Evolutionary conservation across 2,888 invertebrate genomes (phyloP).

Genomic region (Clostera curtula): DNA sequence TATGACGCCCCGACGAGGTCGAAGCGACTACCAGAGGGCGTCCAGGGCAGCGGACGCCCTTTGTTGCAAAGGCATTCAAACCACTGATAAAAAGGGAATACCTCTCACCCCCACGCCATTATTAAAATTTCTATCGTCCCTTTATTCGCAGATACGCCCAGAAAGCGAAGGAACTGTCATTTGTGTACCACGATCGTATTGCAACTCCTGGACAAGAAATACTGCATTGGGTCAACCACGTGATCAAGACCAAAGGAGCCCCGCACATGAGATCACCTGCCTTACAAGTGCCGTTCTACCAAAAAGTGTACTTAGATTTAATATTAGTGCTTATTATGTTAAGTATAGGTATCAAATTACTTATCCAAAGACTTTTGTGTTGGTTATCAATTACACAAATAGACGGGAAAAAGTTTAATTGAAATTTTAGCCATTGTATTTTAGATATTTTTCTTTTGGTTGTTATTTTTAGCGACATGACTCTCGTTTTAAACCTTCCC

Average conservation of each 20-base stretch:
- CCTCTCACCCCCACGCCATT: too few species aligned
- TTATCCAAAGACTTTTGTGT: not conserved
- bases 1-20: too few species aligned
- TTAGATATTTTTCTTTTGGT: too few species aligned
- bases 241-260: slow-evolving; percentile 20
- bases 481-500: too few species aligned
- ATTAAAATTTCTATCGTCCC: too few species aligned
- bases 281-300: slow-evolving; percentile 22
- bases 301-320: slow-evolving; percentile 25
- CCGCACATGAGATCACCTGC: slow-evolving; percentile 25
- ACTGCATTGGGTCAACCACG: slow-evolving; percentile 27
- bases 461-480: too few species aligned
- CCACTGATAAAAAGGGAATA: too few species aligned
- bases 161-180: slow-evolving; percentile 23
- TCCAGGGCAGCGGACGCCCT: too few species aligned
- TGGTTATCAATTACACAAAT: not conserved
- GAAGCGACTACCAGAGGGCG: too few species aligned
- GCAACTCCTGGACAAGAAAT: slow-evolving; percentile 20
- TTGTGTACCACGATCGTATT: slow-evolving; percentile 28
- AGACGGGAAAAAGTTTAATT: not conserved
- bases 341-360: not conserved
- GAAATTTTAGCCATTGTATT: too few species aligned
- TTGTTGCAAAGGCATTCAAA: too few species aligned
- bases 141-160: slow-evolving; percentile 17
- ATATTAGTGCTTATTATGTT: slow-evolving; percentile 1